Percentiles rank a stretch among this genome's conserved stretches.
phyloP scores from a whole-genome alignment of 2,113 vertebrate genomes.

The Eulemur rufifrons region DNA sequence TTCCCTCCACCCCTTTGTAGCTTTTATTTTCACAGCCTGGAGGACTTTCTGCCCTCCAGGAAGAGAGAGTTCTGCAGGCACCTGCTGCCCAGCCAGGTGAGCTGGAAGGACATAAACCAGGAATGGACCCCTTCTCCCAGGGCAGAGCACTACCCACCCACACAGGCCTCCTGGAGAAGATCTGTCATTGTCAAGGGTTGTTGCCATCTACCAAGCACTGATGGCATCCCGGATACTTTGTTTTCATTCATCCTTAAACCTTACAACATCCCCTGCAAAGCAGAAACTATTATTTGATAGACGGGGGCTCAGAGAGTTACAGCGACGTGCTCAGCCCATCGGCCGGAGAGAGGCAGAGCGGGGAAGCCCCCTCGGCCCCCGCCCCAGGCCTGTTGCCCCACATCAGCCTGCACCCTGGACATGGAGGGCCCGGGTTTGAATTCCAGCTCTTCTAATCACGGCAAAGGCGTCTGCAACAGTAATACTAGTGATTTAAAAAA shows the following conservation, averaged over 20 bases:
- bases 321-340: not conserved
- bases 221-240: not conserved
- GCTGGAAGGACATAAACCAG: not conserved
- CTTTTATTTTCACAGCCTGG: not conserved
- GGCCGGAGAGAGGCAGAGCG: not conserved
- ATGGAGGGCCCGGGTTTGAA: not conserved
- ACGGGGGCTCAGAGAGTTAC: not conserved
- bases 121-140: not conserved
- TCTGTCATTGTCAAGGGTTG: too few species aligned
- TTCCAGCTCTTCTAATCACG: not conserved
- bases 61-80: not conserved
- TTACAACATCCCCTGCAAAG: not conserved
- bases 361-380: accelerated
- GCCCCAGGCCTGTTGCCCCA: not conserved
- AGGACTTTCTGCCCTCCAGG: not conserved
- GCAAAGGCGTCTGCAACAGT: not conserved
- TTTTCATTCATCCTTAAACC: not conserved
- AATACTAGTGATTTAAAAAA: too few species aligned
- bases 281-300: not conserved
- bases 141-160: not conserved
- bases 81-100: accelerated
- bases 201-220: not conserved
- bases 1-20: too few species aligned
- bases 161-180: not conserved
- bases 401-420: not conserved